Evolutionary conservation across 2,888 invertebrate genomes (phyloP).

Genomic region (Ectobius pallidus): DNA sequence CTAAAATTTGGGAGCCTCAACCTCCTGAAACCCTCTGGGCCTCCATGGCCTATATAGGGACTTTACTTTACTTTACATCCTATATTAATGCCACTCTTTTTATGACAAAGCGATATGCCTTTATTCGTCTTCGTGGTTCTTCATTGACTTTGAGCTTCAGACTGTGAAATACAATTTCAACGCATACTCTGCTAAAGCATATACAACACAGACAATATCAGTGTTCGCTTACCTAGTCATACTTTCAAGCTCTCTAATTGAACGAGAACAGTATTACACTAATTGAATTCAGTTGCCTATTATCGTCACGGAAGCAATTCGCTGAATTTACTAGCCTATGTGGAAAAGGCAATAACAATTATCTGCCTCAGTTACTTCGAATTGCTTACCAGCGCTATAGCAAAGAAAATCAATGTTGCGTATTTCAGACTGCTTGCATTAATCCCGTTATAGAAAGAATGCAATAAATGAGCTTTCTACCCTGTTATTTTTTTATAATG

Average conservation of each 20-base stretch:
- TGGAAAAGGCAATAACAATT: constrained; percentile 19
- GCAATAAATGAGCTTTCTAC: neutral
- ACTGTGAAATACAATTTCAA: too few species aligned
- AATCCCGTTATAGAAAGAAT: neutral
- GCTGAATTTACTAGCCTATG: constrained; percentile 8
- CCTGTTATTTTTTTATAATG: too few species aligned
- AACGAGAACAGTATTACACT: constrained; percentile 7
- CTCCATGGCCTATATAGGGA: too few species aligned
- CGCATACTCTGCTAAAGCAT: too few species aligned
- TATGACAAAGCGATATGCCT: too few species aligned
- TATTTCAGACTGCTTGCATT: neutral
- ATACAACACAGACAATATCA: neutral
- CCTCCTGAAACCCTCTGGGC: too few species aligned
- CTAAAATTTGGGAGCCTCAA: too few species aligned
- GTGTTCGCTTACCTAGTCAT: constrained; percentile 6
- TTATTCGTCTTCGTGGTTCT: too few species aligned
- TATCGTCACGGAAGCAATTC: constrained; percentile 2
- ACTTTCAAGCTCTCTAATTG: constrained; percentile 10
- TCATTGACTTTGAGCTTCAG: too few species aligned
- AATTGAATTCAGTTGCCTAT: constrained; percentile 15
- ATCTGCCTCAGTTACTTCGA: constrained; percentile 9
- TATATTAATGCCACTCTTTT: too few species aligned
- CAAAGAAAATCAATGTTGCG: constrained; percentile 10
- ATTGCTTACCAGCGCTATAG: neutral
- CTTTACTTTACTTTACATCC: too few species aligned